Percentiles rank a stretch among this genome's conserved stretches.
These are phyloP conservation scores for Trichopoda pennipes DNA, from an alignment of 2,888 invertebrate genomes.

Conservation along the genomic window DNA sequence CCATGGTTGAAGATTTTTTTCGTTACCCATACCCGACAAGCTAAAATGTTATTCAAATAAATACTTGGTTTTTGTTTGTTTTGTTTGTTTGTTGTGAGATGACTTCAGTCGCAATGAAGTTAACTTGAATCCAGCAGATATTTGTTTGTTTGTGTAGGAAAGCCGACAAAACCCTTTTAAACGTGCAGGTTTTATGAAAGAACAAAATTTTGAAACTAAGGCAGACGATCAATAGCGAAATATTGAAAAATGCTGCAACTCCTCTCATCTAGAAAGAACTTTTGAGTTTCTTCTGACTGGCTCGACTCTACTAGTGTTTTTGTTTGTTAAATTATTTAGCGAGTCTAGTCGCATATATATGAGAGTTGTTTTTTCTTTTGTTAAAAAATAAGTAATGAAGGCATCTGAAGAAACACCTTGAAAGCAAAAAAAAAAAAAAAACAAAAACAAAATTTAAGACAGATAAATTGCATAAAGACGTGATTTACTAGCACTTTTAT, in stretches of 20 bases:
- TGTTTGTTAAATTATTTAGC: conserved; percentile 48
- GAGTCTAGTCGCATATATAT: conserved; percentile 27
- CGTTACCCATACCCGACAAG: not conserved
- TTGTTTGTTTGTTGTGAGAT: not conserved
- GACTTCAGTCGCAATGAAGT: conserved; percentile 21
- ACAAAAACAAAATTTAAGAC: conserved; percentile 28
- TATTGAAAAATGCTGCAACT: conserved; percentile 17
- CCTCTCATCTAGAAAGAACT: conserved; percentile 25
- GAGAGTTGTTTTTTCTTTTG: conserved; percentile 36
- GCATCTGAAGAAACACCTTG: conserved; percentile 37
- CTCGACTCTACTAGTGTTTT: not conserved
- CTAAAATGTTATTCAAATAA: conserved; percentile 46
- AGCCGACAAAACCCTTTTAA: conserved; percentile 64
- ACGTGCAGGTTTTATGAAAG: conserved; percentile 41
- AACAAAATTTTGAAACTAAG: conserved; percentile 26
- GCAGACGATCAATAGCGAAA: conserved; percentile 22
- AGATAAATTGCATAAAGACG: conserved; percentile 59
- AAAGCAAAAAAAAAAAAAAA: too few relatives aligned
- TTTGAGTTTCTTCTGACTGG: conserved; percentile 1
- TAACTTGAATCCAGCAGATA: conserved; percentile 16
- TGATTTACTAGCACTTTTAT: conserved; percentile 51
- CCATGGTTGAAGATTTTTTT: not conserved
- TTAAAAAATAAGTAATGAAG: conserved; percentile 42
- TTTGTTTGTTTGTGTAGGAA: conserved; percentile 42
- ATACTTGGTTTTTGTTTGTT: not conserved